phyloP scores from a whole-genome alignment of 1,140 invertebrate genomes.

The Mizuhopecten yessoensis region DNA sequence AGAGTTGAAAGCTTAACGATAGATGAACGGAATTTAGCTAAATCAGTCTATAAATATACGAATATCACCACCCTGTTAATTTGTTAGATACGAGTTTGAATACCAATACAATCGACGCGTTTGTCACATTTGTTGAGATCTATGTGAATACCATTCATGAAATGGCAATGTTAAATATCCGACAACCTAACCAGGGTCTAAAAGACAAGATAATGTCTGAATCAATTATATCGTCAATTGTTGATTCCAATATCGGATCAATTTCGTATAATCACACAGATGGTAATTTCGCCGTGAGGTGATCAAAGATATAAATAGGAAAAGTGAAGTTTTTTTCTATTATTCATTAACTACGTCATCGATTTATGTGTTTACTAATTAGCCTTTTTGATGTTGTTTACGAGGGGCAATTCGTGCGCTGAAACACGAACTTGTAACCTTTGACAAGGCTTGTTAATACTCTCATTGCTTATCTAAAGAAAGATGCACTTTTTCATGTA shows the following conservation, averaged over 20 bases:
- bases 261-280: not conserved
- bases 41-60: no score
- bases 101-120: no score
- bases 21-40: no score
- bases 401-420: not conserved
- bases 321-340: not conserved
- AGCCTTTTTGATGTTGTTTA: not conserved
- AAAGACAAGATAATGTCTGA: no score
- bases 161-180: not conserved
- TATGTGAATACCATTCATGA: no score
- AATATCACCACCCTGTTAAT: no score
- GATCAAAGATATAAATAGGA: not conserved
- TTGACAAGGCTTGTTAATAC: not conserved
- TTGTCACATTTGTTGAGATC: no score
- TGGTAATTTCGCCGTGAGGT: not conserved
- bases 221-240: not conserved
- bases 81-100: no score
- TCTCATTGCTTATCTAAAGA: not conserved
- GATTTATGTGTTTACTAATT: not conserved
- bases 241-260: not conserved
- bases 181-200: not conserved
- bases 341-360: not conserved
- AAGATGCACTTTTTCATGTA: no score
- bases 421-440: not conserved
- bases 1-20: no score